Evolutionary conservation across 2,888 invertebrate species (phyloP), one percentile per base, ranked within the genome.

Genomic region (Folsomia manolachei): DNA sequence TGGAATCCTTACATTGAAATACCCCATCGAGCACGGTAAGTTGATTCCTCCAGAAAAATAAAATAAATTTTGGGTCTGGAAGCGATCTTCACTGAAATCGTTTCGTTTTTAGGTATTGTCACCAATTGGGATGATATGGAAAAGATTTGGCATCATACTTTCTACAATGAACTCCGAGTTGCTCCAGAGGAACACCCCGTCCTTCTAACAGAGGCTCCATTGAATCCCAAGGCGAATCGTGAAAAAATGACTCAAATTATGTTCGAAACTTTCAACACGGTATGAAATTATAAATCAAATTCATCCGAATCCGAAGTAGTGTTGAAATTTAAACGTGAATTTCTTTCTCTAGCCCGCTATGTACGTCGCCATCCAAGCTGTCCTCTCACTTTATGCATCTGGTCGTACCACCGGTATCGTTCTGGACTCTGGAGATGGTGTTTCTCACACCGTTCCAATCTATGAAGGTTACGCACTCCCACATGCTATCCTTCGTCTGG

Each of bases 271-370:
- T 86, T 85, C 82, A 84, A 83, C 79, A n/a, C n/a, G n/a, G n/a
- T n/a, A n/a, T n/a, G n/a, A n/a, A n/a, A n/a, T n/a, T n/a, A n/a
- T n/a, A n/a, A n/a, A n/a, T n/a, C n/a, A n/a, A n/a, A n/a, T n/a
- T n/a, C n/a, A n/a, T n/a, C n/a, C n/a, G n/a, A n/a, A n/a, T n/a
- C n/a, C n/a, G n/a, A n/a, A n/a, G n/a, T n/a, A n/a, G n/a, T n/a
- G n/a, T n/a, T n/a, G 93, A 93, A 88, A 91, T 92, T 65, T 94
- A 94, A 79, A 94, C 94, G n/a, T n/a, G n/a, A n/a, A n/a, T n/a
- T n/a, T n/a, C n/a, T n/a, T n/a, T n/a, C n/a, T n/a, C n/a, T 39
- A 39, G 39, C 66, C 85, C 84, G 85, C 82, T 83, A 85, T 84
- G 82, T 85, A 85, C 78, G 84, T 86, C 24, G 85, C 84, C 79